Evolutionary conservation across 2,797 vertebrate species (phyloP).

Genomic region (Danio jaintianensis): DNA sequence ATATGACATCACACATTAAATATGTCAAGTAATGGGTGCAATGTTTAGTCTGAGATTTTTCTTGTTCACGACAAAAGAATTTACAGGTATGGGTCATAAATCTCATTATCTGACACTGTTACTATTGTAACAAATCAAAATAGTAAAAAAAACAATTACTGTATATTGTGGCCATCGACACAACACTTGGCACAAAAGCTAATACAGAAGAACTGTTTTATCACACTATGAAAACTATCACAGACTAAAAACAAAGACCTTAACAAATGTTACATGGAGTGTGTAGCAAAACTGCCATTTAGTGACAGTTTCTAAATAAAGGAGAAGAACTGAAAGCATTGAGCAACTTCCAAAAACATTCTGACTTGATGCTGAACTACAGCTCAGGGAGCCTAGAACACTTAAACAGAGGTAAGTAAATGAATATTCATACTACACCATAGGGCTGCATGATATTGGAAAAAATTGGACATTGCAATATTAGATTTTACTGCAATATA

Average conservation of each 20-base stretch:
- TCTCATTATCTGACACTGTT: too few relatives aligned
- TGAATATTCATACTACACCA: background rate
- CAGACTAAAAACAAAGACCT: background rate
- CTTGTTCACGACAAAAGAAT: too few relatives aligned
- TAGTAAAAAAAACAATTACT: too few relatives aligned
- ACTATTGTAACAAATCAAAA: too few relatives aligned
- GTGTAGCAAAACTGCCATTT: background rate
- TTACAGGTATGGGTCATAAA: too few relatives aligned
- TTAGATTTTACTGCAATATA: too few relatives aligned
- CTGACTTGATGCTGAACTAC: constrained; percentile 12
- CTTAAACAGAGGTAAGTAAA: constrained; percentile 3
- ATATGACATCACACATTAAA: too few relatives aligned
- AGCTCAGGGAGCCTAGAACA: constrained; percentile 10
- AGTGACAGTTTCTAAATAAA: background rate
- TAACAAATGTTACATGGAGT: background rate
- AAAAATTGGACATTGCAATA: too few relatives aligned
- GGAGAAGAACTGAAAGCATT: constrained; percentile 55
- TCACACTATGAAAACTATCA: background rate
- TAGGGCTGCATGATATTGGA: too few relatives aligned
- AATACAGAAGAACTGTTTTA: background rate
- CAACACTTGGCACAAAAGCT: background rate
- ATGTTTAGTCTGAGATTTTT: too few relatives aligned
- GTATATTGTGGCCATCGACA: too few relatives aligned
- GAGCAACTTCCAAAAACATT: constrained; percentile 70
- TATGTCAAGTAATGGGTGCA: too few relatives aligned